Conservation (phyloP, 2,888 invertebrate species). For the Ennomos fuscantarius region DNA sequence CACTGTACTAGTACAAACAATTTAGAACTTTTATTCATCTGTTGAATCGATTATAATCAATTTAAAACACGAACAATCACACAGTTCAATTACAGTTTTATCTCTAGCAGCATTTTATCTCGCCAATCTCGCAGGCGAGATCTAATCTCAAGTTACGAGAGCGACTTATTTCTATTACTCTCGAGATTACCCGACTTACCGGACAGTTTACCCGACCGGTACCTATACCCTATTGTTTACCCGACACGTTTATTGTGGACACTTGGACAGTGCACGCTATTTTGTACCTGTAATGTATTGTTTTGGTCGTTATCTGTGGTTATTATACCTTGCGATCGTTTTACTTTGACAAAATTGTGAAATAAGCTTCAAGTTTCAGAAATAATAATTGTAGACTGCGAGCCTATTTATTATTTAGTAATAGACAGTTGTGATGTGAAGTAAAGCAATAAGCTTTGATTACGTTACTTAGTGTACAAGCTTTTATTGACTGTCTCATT, state of each 20-base stretch:
- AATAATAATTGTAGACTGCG: too few species aligned
- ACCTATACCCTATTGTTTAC: slow-evolving; percentile 14
- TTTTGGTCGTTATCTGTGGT: background rate
- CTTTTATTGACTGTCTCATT: too few species aligned
- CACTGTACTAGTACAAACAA: too few species aligned
- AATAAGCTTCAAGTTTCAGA: too few species aligned
- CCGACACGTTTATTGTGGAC: slow-evolving; percentile 18
- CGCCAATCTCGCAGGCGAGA: background rate
- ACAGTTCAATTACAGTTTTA: background rate
- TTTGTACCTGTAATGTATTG: slow-evolving; percentile 1
- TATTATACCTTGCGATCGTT: background rate
- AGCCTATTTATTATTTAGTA: too few species aligned
- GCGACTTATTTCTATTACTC: slow-evolving; percentile 13
- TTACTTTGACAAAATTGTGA: too few species aligned
- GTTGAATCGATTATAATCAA: background rate
- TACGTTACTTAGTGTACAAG: too few species aligned
- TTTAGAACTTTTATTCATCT: background rate
- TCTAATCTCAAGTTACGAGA: slow-evolving; percentile 13
- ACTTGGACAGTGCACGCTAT: slow-evolving; percentile 3
- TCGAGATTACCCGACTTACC: slow-evolving; percentile 3
- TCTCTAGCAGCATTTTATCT: slow-evolving; percentile 5
- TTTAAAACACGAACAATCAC: background rate
- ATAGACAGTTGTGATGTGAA: too few species aligned
- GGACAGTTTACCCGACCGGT: slow-evolving; percentile 7
- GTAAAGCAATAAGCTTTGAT: too few species aligned